These are phyloP conservation scores for Callyntrura sp. DNA, from an alignment of 2,888 invertebrate species.

Conservation along the genomic window DNA sequence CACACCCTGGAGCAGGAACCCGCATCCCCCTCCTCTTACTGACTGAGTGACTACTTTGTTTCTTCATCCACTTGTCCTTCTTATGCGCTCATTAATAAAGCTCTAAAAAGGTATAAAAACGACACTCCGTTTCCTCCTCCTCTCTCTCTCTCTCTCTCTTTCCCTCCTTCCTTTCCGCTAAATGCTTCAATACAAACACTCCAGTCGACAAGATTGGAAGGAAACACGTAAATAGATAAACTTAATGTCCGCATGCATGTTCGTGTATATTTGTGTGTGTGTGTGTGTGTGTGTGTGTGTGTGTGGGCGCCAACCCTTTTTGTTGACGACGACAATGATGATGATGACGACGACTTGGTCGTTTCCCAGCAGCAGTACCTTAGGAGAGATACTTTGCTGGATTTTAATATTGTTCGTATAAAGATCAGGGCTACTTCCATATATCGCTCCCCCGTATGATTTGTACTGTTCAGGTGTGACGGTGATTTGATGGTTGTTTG, in stretches of 20 bases:
- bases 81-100: conserved; percentile 44
- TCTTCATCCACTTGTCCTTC: conserved; percentile 19
- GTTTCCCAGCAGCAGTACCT: not conserved
- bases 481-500: conserved; percentile 17
- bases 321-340: not conserved
- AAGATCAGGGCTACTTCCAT: not conserved
- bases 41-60: not conserved
- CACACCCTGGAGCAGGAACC: not conserved
- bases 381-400: not conserved
- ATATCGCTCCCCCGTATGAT: not conserved
- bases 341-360: not conserved
- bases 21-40: not conserved
- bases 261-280: too few species aligned
- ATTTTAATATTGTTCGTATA: too few species aligned
- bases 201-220: not conserved
- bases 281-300: too few species aligned
- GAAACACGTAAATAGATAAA: not conserved
- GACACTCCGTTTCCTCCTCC: not conserved
- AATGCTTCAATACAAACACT: not conserved
- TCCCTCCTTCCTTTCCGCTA: not conserved
- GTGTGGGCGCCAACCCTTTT: not conserved
- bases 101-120: conserved; percentile 1
- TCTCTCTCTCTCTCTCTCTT: not conserved
- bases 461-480: conserved; percentile 22
- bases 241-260: not conserved